Evolutionary conservation across 2,888 invertebrate genomes (phyloP).

Genomic region (Anagyrus pseudococci): DNA sequence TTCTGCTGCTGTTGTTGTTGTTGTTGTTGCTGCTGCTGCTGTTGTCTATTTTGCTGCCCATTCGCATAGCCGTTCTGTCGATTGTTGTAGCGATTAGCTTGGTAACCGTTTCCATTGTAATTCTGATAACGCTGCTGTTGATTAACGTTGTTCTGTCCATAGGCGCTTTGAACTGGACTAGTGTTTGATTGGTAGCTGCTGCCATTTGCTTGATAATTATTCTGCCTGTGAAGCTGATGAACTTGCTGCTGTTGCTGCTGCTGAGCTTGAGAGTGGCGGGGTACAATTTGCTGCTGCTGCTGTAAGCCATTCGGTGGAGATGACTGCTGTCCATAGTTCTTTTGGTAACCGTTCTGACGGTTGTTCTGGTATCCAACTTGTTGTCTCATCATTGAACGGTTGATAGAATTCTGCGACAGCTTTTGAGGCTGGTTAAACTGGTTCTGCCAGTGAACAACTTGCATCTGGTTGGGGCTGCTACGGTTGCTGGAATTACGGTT

Average conservation of each 20-base stretch:
- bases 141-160: slow-evolving; percentile 45
- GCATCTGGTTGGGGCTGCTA: slow-evolving; percentile 61
- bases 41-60: slow-evolving; percentile 65
- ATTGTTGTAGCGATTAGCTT: slow-evolving; percentile 53
- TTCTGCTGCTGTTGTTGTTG: slow-evolving; percentile 63
- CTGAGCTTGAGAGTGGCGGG: slow-evolving; percentile 46
- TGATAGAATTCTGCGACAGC: slow-evolving; percentile 17
- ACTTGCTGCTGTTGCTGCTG: slow-evolving; percentile 61
- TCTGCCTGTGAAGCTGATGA: slow-evolving; percentile 61
- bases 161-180: slow-evolving; percentile 48
- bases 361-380: slow-evolving; percentile 67
- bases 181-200: slow-evolving; percentile 59
- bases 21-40: slow-evolving; percentile 54
- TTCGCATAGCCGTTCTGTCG: slow-evolving; percentile 38
- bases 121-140: slow-evolving; percentile 52
- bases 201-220: slow-evolving; percentile 51
- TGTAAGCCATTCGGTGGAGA: slow-evolving; percentile 16
- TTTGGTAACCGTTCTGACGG: slow-evolving; percentile 58
- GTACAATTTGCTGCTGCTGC: slow-evolving; percentile 65
- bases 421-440: slow-evolving; percentile 53
- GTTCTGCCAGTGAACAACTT: slow-evolving; percentile 68
- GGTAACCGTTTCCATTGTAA: slow-evolving; percentile 47
- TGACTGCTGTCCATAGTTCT: slow-evolving; percentile 45
- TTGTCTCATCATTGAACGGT: slow-evolving; percentile 63
- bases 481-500: slow-evolving; percentile 63